These are phyloP conservation scores for Grallaria varia DNA, from an alignment of 2,113 vertebrate genomes.

Conservation along the genomic window DNA sequence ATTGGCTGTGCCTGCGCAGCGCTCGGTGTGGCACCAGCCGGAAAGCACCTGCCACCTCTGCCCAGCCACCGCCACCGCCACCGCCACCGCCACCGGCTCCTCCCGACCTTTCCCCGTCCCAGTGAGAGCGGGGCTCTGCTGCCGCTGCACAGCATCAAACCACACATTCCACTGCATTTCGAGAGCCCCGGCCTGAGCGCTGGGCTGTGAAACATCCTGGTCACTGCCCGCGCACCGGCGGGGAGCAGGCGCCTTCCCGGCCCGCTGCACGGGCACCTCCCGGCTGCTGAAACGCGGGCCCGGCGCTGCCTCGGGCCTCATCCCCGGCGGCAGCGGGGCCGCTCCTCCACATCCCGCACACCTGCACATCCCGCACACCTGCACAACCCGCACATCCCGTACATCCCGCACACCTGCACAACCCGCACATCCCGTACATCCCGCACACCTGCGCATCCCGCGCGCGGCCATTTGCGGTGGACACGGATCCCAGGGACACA, in stretches of 20 bases:
- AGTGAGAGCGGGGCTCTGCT: neutral
- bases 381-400: neutral
- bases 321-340: neutral
- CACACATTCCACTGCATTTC: rapidly evolving
- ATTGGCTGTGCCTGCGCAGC: rapidly evolving
- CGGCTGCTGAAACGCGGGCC: neutral
- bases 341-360: neutral
- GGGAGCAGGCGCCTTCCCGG: neutral
- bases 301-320: neutral
- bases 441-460: neutral
- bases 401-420: neutral
- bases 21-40: neutral
- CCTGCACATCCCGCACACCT: neutral
- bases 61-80: no score
- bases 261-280: neutral
- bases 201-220: neutral
- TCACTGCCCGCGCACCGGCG: neutral
- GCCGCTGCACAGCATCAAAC: neutral
- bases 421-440: no score
- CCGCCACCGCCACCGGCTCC: neutral
- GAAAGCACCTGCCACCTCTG: neutral
- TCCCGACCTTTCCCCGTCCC: neutral
- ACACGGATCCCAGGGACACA: neutral
- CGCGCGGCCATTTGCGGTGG: neutral
- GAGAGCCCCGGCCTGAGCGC: neutral